Evolutionary conservation across 2,888 invertebrate species (phyloP).

Genomic region (Andrena praecox): DNA sequence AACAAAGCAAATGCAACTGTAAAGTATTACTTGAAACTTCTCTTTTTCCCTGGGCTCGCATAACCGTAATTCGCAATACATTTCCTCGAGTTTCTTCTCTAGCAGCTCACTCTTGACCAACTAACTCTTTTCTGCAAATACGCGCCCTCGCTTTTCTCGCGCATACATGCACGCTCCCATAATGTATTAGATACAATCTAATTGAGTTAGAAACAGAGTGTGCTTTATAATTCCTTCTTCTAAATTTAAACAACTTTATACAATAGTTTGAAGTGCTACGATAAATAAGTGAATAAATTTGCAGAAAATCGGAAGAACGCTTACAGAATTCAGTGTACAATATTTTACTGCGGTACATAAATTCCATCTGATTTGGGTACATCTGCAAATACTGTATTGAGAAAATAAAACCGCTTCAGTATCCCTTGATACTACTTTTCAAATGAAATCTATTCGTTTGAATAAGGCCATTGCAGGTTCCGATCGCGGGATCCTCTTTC

Average conservation of each 20-base stretch:
- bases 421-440: neutral
- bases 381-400: neutral
- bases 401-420: neutral
- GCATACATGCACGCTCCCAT: neutral
- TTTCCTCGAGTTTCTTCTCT: conserved; percentile 11
- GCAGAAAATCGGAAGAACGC: too few relatives aligned
- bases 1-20: neutral
- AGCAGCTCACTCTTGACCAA: conserved; percentile 24
- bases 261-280: too few relatives aligned
- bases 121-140: conserved; percentile 13
- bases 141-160: conserved; percentile 13
- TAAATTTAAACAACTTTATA: too few relatives aligned
- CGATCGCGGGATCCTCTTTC: conserved; percentile 2
- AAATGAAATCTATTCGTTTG: neutral
- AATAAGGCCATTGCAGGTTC: neutral
- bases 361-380: too few relatives aligned
- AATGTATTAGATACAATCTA: neutral
- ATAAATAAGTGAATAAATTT: too few relatives aligned
- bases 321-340: neutral
- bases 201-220: neutral
- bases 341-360: neutral
- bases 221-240: too few relatives aligned
- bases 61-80: conserved; percentile 10
- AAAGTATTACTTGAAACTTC: conserved; percentile 22
- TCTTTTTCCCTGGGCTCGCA: conserved; percentile 7